Conservation (phyloP, 1,140 invertebrate genomes). For the Drosophila parabipectinata region DNA sequence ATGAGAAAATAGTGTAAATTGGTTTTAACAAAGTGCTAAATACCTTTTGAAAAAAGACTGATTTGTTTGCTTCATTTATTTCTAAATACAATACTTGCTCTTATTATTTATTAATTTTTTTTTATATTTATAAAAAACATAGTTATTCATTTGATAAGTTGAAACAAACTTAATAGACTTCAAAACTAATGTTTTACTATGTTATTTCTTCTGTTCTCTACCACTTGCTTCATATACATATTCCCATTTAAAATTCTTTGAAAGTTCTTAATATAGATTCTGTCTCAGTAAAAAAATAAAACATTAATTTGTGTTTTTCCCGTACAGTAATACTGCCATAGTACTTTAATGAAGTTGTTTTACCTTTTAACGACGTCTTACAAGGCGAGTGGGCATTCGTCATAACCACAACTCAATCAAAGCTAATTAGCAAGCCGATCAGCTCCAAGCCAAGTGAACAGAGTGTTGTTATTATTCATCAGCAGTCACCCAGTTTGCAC, state of each 20-base stretch:
- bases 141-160: too few relatives aligned
- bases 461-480: constrained; percentile 25
- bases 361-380: constrained; percentile 12
- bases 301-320: neutral
- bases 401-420: constrained; percentile 27
- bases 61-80: neutral
- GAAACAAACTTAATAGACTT: too few relatives aligned
- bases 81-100: neutral
- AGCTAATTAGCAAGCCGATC: constrained; percentile 15
- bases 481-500: constrained; percentile 12
- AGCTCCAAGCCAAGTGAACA: constrained; percentile 4
- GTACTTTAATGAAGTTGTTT: constrained; percentile 10
- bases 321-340: neutral
- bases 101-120: too few relatives aligned
- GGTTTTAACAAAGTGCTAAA: neutral
- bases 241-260: too few relatives aligned
- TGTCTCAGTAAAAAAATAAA: neutral
- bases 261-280: too few relatives aligned
- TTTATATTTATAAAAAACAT: too few relatives aligned
- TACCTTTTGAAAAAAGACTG: neutral
- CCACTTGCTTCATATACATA: too few relatives aligned
- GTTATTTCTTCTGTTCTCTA: too few relatives aligned
- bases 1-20: constrained; percentile 8
- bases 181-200: too few relatives aligned
- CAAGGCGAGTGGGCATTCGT: constrained; percentile 18